Evolutionary conservation across 1,140 invertebrate species (phyloP), one percentile per base, ranked within the genome.

Genomic region (Wiebesia pumilae): DNA sequence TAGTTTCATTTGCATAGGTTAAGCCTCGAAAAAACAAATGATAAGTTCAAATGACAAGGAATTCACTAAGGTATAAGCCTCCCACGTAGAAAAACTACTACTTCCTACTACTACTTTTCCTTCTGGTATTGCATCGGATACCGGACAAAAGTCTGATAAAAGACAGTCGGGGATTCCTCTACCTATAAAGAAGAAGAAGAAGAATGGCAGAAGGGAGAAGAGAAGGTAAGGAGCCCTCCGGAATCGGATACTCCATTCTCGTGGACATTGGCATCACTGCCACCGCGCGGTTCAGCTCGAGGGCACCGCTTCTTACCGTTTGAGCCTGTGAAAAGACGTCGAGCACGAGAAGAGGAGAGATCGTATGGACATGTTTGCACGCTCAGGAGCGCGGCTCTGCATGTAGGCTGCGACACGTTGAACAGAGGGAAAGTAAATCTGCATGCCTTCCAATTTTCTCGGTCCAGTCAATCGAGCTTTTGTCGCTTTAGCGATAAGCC

Each of bases 221-320:
- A 62, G 58, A 51, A 69, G 65, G n/a, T 40, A 35, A 69, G 71
- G 27, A 62, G 71, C 47, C 16, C 67, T 58, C 47, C 33, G 82
- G 73, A 84, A 84, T 84, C 83, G 83, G 83, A 84, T 84, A 84
- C 83, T 71, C 35, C 7, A 54, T n/a, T 81, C 79, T 43, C 82
- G 67, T 67, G 82, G 82, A 75, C 69, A 62, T 65, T 65, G 83
- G 83, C 73, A 78, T 65, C 83, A 84, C 73, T 84, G 83, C 83
- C 83, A 84, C 83, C 38, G 81, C 81, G 9, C 40, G 67, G 6
- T 30, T 67, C 27, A 62, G 35, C 58, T 10, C 16, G 77, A 10
- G 75, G 43, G 47, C 38, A 38, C 78, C 27, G 77, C 77, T 79
- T 19, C 77, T 78, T 78, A 14, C 51, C n/a, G 10, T n/a, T 33